phyloP scores from a whole-genome alignment of 2,113 vertebrate genomes.

The Odocoileus virginianus region DNA sequence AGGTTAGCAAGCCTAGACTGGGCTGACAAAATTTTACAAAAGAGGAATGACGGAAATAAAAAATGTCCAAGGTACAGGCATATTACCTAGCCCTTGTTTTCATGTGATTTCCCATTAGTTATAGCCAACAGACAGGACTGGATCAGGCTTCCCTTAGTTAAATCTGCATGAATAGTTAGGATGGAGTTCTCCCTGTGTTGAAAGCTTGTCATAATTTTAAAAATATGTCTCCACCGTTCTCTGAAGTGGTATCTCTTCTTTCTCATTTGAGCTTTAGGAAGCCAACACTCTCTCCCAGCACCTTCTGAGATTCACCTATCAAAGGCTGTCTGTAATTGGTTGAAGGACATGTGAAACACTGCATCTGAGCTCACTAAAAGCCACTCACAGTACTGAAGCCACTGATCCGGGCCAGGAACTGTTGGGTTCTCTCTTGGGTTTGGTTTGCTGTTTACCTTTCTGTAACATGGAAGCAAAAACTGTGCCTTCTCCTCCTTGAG shows the following conservation, averaged over 20 bases:
- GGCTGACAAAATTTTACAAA: background rate
- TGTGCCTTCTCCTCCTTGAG: background rate
- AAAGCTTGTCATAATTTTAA: background rate
- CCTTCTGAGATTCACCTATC: background rate
- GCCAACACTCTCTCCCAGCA: background rate
- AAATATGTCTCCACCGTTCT: background rate
- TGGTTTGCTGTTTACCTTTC: background rate
- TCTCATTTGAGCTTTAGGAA: background rate
- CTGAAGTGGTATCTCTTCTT: background rate
- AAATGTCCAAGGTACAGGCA: background rate
- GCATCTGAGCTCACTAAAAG: background rate
- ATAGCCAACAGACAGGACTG: background rate
- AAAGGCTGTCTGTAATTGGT: background rate
- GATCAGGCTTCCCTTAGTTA: background rate
- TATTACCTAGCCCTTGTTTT: background rate
- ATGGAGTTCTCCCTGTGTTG: background rate
- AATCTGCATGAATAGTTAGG: background rate
- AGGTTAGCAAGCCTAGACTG: background rate
- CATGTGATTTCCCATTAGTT: background rate
- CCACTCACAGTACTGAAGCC: background rate
- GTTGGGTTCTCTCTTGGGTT: background rate
- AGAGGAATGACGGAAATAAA: background rate
- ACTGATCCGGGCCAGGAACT: background rate
- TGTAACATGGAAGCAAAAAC: background rate
- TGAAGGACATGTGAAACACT: background rate